These are phyloP conservation scores for Grammomys surdaster DNA, from an alignment of 2,113 vertebrate species.

Conservation along the genomic window DNA sequence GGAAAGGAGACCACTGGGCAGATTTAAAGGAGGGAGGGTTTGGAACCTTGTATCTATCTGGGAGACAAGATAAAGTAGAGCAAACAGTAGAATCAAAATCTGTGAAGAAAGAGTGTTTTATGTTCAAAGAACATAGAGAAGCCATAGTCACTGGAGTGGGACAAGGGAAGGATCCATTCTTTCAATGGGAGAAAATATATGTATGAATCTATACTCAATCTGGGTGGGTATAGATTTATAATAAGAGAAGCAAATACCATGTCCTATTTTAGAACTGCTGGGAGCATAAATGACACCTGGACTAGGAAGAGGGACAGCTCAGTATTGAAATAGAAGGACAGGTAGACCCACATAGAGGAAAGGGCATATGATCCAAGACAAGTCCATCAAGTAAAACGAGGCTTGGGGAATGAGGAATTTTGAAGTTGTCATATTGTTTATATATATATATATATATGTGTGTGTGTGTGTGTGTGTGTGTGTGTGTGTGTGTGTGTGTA, in stretches of 20 bases:
- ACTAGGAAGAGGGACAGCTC: background rate
- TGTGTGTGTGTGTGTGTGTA: too few species aligned
- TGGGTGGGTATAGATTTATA: background rate
- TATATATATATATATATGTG: too few species aligned
- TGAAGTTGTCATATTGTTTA: background rate
- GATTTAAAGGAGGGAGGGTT: background rate
- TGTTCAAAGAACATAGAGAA: background rate
- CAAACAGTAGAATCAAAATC: background rate
- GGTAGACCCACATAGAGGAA: background rate
- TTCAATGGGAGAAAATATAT: background rate
- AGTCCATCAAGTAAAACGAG: background rate
- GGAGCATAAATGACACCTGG: background rate
- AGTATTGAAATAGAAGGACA: background rate
- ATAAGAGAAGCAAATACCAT: background rate
- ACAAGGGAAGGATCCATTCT: background rate
- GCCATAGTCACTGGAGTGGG: background rate
- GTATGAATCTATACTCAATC: background rate
- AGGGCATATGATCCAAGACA: background rate
- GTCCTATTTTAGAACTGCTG: background rate
- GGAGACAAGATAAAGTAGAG: background rate
- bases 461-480: too few species aligned
- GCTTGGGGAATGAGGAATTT: background rate
- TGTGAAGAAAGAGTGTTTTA: background rate
- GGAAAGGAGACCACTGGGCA: background rate
- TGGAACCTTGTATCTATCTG: background rate